These are phyloP conservation scores for Eudyptes chrysolophus DNA, from an alignment of 2,113 vertebrate genomes.

Conservation along the genomic window DNA sequence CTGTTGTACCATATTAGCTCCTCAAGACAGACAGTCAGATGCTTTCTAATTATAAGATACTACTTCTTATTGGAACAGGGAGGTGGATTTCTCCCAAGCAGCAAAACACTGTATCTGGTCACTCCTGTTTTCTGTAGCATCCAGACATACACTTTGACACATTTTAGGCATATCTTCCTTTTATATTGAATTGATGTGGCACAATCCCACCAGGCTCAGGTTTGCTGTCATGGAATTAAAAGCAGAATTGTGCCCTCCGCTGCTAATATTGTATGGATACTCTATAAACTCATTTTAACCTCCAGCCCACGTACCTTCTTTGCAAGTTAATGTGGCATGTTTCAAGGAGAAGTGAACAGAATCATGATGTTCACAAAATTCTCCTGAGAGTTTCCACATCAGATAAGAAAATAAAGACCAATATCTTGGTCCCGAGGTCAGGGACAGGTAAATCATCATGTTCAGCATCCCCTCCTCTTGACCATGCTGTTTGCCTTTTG, in stretches of 20 bases:
- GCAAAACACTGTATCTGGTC: not conserved
- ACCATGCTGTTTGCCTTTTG: not conserved
- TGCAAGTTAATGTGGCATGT: slow-evolving; percentile 49
- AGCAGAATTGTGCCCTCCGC: not conserved
- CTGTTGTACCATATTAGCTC: slow-evolving; percentile 29
- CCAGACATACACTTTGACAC: not conserved
- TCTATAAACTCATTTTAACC: slow-evolving; percentile 26
- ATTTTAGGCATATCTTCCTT: not conserved
- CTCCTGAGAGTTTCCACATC: slow-evolving; percentile 9
- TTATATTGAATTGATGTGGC: not conserved
- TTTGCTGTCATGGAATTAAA: not conserved
- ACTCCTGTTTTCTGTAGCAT: not conserved
- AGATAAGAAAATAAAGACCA: slow-evolving; percentile 42
- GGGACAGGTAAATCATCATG: not conserved
- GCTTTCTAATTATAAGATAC: slow-evolving; percentile 23
- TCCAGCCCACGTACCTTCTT: slow-evolving; percentile 21
- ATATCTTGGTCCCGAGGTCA: slow-evolving; percentile 2
- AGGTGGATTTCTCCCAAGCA: not conserved
- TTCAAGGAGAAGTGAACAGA: slow-evolving; percentile 36
- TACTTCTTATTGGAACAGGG: not conserved
- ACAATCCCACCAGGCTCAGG: not conserved
- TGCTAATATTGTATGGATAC: not conserved
- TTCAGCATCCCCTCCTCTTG: not conserved
- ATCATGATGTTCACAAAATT: slow-evolving; percentile 1
- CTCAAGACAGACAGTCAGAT: slow-evolving; percentile 19